Percentiles rank a stretch among this genome's conserved stretches.
phyloP scores from a whole-genome alignment of 2,797 vertebrate genomes.

The Apogon hyalosoma region DNA sequence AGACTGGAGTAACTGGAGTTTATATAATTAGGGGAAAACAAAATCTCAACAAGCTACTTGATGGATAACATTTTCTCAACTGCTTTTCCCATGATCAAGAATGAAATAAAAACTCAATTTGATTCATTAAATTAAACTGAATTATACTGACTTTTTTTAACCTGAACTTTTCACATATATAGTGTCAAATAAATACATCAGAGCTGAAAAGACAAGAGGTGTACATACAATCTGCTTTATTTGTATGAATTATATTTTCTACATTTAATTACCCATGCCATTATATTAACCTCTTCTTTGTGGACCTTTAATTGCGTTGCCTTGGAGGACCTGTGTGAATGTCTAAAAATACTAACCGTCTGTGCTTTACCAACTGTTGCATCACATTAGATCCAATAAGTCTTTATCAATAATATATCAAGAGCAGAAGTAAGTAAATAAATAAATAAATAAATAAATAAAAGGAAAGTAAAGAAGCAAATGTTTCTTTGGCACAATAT shows the following conservation, averaged over 20 bases:
- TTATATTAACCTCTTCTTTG: constrained; percentile 7
- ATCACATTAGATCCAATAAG: constrained; percentile 5
- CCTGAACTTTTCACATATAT: background rate
- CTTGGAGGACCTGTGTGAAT: constrained; percentile 14
- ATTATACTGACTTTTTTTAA: no score
- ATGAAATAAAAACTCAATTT: background rate
- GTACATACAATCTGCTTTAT: background rate
- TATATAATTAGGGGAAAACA: no score
- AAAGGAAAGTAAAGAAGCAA: background rate
- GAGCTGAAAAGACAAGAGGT: no score
- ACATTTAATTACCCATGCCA: background rate
- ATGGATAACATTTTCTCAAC: background rate
- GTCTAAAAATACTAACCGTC: no score
- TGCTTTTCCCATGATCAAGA: background rate
- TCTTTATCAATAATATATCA: constrained; percentile 7
- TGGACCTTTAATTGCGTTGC: background rate
- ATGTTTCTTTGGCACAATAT: background rate
- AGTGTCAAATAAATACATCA: background rate
- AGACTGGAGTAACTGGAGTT: no score
- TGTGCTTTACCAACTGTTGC: constrained; percentile 7
- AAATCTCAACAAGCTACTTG: background rate
- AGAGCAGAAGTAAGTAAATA: no score
- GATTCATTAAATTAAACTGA: constrained; percentile 8
- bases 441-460: no score
- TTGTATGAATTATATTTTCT: background rate